These are phyloP conservation scores for Amphipyra tragopoginis DNA, from an alignment of 2,888 invertebrate genomes.

Conservation along the genomic window DNA sequence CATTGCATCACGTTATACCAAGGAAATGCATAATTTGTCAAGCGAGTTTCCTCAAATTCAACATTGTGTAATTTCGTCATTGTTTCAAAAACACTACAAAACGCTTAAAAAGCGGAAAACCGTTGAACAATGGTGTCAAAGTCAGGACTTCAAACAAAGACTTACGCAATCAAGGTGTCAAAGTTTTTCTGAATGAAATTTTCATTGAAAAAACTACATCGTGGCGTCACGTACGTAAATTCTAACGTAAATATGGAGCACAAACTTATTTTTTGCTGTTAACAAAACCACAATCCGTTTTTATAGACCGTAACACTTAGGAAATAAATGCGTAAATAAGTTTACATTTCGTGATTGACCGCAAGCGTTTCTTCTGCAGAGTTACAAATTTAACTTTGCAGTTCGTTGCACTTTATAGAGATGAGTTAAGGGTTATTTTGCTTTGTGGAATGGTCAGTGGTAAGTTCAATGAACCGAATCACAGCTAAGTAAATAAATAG, in stretches of 20 bases:
- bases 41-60: conserved; percentile 44
- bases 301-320: conserved; percentile 40
- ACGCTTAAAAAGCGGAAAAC: conserved; percentile 50
- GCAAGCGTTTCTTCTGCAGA: conserved; percentile 38
- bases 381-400: conserved; percentile 36
- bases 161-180: conserved; percentile 61
- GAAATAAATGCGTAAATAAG: conserved; percentile 59
- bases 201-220: conserved; percentile 65
- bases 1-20: conserved; percentile 12
- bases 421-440: conserved; percentile 47
- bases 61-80: conserved; percentile 48
- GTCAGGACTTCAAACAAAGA: conserved; percentile 56
- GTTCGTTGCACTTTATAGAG: conserved; percentile 9
- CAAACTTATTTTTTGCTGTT: conserved; percentile 29
- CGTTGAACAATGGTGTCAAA: conserved; percentile 62
- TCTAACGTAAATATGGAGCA: conserved; percentile 58
- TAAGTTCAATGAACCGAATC: conserved; percentile 79
- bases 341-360: conserved; percentile 45
- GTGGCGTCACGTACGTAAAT: conserved; percentile 75
- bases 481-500: conserved; percentile 82
- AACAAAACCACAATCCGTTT: conserved; percentile 22
- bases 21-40: conserved; percentile 13
- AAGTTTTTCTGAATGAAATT: conserved; percentile 70
- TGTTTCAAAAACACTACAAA: conserved; percentile 40
- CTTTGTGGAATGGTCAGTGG: conserved; percentile 31